Base-by-base conservation (phyloP, 92 coral and sea anemone genomes). In the Parazoanthus swiftii region DNA sequence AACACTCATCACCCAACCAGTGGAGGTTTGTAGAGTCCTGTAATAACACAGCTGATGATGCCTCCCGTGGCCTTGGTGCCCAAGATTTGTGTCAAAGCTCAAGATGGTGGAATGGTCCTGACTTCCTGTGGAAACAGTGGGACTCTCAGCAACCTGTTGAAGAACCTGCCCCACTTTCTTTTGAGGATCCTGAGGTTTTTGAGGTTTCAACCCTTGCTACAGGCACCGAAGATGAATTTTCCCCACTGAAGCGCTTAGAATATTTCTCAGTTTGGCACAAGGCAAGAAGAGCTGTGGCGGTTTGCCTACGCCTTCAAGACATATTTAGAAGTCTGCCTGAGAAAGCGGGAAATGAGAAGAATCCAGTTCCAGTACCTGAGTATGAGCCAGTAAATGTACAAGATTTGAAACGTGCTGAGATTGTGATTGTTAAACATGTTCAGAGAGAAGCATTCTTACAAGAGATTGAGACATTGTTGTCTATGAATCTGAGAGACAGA, bases 51-150 rank as follows among this genome's bases (percentile, higher is more conserved):
- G 51, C 51, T 46, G 51, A 46, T 46, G 51, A 46, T 46, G 51
- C 51, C 51, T 65, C 72, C 72, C 72, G 72, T 65, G 72, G 72
- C 13, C 72, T 65, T 11, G 72, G 72, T 11, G 72, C 72, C 72
- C 72, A 65, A 65, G 72, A 65, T 4, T 65, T 65, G 72, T 65
- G 72, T 65, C 72, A 65, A 65, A 65, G 3, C 72, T 65, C 72
- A 9, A 65, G 72, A n/a, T 65, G 72, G 72, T 65, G 72, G 72
- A 65, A 65, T 65, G 72, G 72, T 65, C 72, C 72, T 65, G 72
- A 65, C 72, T 6, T 65, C 72, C 72, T 65, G 26, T 65, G 72
- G 72, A 65, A 65, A 65, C 72, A 65, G 26, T 65, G 4, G 72
- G 72, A 65, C 72, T 65, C 72, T 65, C 72, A n/a, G 72, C 72